Conservation (phyloP, 2,888 invertebrate species). For the Alloscopus bannaensis region DNA sequence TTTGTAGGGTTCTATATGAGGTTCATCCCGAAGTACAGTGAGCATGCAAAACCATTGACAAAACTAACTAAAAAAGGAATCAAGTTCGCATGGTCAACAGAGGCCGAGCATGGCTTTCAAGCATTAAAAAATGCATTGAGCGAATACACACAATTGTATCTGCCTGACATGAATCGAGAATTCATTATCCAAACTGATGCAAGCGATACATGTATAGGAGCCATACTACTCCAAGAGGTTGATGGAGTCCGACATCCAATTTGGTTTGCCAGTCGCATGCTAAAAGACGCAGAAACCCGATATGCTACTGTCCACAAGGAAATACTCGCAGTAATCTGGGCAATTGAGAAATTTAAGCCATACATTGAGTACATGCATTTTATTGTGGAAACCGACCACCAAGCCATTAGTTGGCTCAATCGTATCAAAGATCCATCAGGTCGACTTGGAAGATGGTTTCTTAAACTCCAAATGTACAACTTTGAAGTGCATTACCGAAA, state of each 20-base stretch:
- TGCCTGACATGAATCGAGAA: constrained; percentile 67
- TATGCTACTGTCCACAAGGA: constrained; percentile 69
- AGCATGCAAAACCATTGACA: constrained; percentile 47
- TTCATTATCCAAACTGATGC: constrained; percentile 73
- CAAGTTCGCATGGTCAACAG: constrained; percentile 38
- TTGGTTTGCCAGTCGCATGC: constrained; percentile 68
- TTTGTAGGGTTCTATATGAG: constrained; percentile 59
- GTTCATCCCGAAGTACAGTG: constrained; percentile 54
- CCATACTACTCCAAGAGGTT: constrained; percentile 71
- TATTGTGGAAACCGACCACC: constrained; percentile 70
- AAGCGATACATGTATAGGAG: constrained; percentile 68
- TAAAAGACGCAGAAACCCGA: constrained; percentile 67
- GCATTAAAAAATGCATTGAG: constrained; percentile 30
- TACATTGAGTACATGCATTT: constrained; percentile 71
- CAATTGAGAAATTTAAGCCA: constrained; percentile 68
- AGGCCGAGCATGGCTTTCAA: constrained; percentile 40
- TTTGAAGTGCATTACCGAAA: constrained; percentile 51
- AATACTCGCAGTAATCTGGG: constrained; percentile 68
- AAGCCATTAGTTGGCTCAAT: constrained; percentile 58
- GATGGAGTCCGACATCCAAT: constrained; percentile 63
- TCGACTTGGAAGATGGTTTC: constrained; percentile 64
- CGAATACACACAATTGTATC: constrained; percentile 68
- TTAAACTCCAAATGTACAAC: constrained; percentile 61
- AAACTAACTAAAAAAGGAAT: constrained; percentile 52
- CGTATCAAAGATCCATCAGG: constrained; percentile 60